Conservation (phyloP, 23 tunicate genomes). For the Halocynthia roretzi region DNA sequence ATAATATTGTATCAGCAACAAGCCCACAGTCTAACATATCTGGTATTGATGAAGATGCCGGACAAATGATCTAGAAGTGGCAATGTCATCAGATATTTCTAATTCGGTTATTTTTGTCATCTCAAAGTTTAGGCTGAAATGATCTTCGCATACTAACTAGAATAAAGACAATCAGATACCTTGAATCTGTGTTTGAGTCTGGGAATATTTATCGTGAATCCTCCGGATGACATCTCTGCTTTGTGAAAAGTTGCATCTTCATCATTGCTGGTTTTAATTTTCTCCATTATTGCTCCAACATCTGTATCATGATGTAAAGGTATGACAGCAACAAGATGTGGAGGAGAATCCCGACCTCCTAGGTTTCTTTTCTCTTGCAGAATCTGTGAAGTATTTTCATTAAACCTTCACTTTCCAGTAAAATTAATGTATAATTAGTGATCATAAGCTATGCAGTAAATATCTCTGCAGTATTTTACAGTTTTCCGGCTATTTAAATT, state of each 20-base stretch:
- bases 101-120: no score
- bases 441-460: no score
- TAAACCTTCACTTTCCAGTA: not conserved
- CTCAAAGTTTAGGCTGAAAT: no score
- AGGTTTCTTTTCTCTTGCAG: slow-evolving; percentile 45
- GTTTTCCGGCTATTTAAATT: no score
- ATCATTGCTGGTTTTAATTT: slow-evolving; percentile 19
- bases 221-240: slow-evolving; percentile 34
- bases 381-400: slow-evolving; percentile 18
- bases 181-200: slow-evolving; percentile 66
- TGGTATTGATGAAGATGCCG: slow-evolving; percentile 31
- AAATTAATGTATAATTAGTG: no score
- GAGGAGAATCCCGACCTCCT: slow-evolving; percentile 49
- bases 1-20: slow-evolving; percentile 69
- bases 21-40: slow-evolving; percentile 48
- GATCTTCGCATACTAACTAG: no score
- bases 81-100: not conserved
- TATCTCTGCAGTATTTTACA: no score
- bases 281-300: slow-evolving; percentile 19
- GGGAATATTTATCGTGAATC: slow-evolving; percentile 73
- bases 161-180: slow-evolving; percentile 15
- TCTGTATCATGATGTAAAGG: slow-evolving; percentile 69
- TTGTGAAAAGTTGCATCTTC: slow-evolving; percentile 27
- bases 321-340: slow-evolving; percentile 57
- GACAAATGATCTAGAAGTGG: slow-evolving; percentile 52